Base-by-base conservation (phyloP, 2,797 vertebrate species). In the Acestrorhynchus altus region DNA sequence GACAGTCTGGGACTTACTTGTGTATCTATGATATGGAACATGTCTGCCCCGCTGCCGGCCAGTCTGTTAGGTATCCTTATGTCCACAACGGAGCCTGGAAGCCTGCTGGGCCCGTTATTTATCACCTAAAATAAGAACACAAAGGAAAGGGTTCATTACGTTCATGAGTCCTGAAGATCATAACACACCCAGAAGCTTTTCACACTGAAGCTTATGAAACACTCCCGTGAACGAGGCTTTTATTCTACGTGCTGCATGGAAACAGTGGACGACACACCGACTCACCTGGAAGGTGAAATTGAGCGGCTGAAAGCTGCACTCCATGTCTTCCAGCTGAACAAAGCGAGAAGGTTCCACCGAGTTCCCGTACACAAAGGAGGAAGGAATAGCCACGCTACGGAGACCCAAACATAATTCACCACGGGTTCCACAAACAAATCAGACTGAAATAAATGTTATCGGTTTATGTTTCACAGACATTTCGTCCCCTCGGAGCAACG, bases 211-310 rank as follows among this genome's bases (percentile, higher is more conserved):
- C 8, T 3, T 2, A 11, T 44, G 46, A n/a, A n/a, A n/a, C n/a
- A n/a, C n/a, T n/a, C n/a, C n/a, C n/a, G n/a, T n/a, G n/a, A n/a
- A n/a, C n/a, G n/a, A n/a, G n/a, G n/a, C n/a, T n/a, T n/a, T n/a
- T n/a, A n/a, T n/a, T n/a, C n/a, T n/a, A n/a, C n/a, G 11, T 13
- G 6, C 9, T 46, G 46, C 12, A 74, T 47, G 20, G 40, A 65
- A 35, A 12, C 46, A n/a, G 11, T 51, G 18, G 0, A 61, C 20
- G 13, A 54, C 20, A 35, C 20, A 1, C 4, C 22, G 22, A 9
- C 39, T 44, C 54, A 99, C 98, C 96, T 99, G 96, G 79, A 99
- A 94, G 1, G 97, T 98, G 85, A 98, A 87, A 86, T 99, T 99
- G 66, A 99, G 93, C 47, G 96, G 94, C 86, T 99, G 98, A 84